Percentiles rank a stretch among this genome's conserved stretches.
phyloP scores from a whole-genome alignment of 2,888 invertebrate genomes.

The Baronia brevicornis region DNA sequence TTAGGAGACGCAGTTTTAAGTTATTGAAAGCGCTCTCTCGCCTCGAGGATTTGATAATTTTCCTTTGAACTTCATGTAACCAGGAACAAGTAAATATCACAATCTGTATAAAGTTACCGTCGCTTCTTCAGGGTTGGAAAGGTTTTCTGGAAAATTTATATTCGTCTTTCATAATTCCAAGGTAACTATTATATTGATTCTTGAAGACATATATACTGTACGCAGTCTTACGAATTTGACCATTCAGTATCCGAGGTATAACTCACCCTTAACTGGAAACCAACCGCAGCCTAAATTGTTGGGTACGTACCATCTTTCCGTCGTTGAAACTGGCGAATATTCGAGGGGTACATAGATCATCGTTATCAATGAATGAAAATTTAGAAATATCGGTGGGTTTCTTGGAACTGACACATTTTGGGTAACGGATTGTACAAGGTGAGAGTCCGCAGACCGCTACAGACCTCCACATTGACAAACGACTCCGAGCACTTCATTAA shows the following conservation, averaged over 20 bases:
- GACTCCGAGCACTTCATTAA: conserved; percentile 67
- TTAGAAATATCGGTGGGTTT: conserved; percentile 20
- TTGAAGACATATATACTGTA: no score
- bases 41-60: conserved; percentile 56
- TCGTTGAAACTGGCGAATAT: no score
- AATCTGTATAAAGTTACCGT: conserved; percentile 65
- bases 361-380: conserved; percentile 22
- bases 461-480: conserved; percentile 65
- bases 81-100: conserved; percentile 63
- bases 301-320: not conserved
- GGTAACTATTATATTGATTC: conserved; percentile 1
- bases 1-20: conserved; percentile 36
- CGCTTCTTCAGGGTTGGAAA: no score
- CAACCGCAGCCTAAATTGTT: conserved; percentile 1
- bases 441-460: conserved; percentile 43
- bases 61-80: conserved; percentile 57
- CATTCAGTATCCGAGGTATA: no score
- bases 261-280: no score
- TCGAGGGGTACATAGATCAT: conserved; percentile 15
- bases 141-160: conserved; percentile 56
- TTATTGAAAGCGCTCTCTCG: conserved; percentile 40
- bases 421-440: conserved; percentile 43
- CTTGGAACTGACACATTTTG: conserved; percentile 42
- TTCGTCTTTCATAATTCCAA: conserved; percentile 39
- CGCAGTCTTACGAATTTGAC: no score